Evolutionary conservation across 1,140 invertebrate genomes (phyloP).

Genomic region (Sycophila sp.): DNA sequence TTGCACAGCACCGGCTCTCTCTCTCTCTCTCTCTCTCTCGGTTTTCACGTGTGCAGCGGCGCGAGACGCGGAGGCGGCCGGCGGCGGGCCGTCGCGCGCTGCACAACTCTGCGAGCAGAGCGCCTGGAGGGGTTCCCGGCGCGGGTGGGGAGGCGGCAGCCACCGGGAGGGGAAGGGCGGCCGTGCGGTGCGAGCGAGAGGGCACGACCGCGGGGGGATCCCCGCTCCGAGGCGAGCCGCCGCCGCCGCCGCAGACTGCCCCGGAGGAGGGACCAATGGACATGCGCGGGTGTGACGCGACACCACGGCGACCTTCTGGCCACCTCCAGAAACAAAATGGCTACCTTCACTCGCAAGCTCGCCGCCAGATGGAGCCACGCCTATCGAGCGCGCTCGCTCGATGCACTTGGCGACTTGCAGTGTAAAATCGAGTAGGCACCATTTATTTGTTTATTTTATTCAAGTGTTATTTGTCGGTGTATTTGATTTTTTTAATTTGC

Average conservation of each 20-base stretch:
- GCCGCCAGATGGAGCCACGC: slow-evolving; percentile 60
- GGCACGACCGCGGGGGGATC: slow-evolving; percentile 19
- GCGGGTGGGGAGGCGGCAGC: neutral
- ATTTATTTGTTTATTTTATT: neutral
- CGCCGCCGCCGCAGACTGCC: slow-evolving; percentile 31
- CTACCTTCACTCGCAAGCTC: slow-evolving; percentile 52
- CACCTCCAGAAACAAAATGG: slow-evolving; percentile 68
- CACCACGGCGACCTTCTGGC: slow-evolving; percentile 67
- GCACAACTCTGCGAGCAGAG: neutral
- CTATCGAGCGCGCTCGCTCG: neutral
- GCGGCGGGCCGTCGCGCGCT: neutral
- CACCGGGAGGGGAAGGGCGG: slow-evolving; percentile 18
- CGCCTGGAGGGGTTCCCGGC: slow-evolving; percentile 21
- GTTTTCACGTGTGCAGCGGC: slow-evolving; percentile 14
- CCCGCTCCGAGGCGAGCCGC: slow-evolving; percentile 25
- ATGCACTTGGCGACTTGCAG: neutral
- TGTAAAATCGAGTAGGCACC: no score
- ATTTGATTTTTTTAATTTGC: neutral
- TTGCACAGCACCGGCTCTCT: no score
- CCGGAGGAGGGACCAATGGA: slow-evolving; percentile 64
- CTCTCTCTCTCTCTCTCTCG: no score
- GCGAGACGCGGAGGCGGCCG: neutral
- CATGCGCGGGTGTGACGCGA: slow-evolving; percentile 67
- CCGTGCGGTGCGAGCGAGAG: slow-evolving; percentile 31
- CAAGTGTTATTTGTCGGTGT: neutral